Conservation (phyloP, 1,140 invertebrate genomes). For the Drosophila ambigua region DNA sequence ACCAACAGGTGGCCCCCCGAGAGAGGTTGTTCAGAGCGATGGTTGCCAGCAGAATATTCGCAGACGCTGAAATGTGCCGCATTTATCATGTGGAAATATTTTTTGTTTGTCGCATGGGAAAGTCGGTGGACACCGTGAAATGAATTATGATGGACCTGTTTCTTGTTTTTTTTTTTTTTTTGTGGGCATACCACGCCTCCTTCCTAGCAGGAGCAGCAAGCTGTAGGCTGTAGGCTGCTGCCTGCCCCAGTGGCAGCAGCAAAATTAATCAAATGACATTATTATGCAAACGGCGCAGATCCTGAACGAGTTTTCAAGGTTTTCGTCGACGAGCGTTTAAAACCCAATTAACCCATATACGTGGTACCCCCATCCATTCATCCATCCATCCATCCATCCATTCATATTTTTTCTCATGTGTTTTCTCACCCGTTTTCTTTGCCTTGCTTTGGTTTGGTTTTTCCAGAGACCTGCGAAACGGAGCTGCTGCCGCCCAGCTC, state of each 20-base stretch:
- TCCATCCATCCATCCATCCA: not conserved
- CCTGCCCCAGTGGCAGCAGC: conserved; percentile 37
- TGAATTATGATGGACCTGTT: conserved; percentile 72
- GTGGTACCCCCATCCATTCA: not conserved
- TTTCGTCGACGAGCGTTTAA: conserved; percentile 65
- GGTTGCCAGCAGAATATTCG: conserved; percentile 59
- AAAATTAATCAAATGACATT: conserved; percentile 77
- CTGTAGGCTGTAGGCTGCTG: conserved; percentile 18
- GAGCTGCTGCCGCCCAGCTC: conserved; percentile 84
- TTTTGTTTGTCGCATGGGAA: conserved; percentile 67
- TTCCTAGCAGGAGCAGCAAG: not conserved
- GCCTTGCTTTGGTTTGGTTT: not conserved
- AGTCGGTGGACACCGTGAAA: conserved; percentile 40
- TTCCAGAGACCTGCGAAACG: conserved; percentile 51
- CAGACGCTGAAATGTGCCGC: conserved; percentile 77
- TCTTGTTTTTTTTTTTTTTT: conserved; percentile 48
- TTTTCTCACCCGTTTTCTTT: conserved; percentile 8
- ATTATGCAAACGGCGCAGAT: conserved; percentile 72
- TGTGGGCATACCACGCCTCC: conserved; percentile 49
- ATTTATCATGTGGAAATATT: conserved; percentile 61
- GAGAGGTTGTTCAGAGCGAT: conserved; percentile 35
- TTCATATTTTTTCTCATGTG: conserved; percentile 18
- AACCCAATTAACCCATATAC: conserved; percentile 76
- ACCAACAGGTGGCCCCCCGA: conserved; percentile 47
- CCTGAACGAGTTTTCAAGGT: conserved; percentile 77